Percentiles rank a stretch among this genome's conserved stretches.
Conservation (phyloP, 2,888 invertebrate genomes). For the Podabrus alpinus region DNA sequence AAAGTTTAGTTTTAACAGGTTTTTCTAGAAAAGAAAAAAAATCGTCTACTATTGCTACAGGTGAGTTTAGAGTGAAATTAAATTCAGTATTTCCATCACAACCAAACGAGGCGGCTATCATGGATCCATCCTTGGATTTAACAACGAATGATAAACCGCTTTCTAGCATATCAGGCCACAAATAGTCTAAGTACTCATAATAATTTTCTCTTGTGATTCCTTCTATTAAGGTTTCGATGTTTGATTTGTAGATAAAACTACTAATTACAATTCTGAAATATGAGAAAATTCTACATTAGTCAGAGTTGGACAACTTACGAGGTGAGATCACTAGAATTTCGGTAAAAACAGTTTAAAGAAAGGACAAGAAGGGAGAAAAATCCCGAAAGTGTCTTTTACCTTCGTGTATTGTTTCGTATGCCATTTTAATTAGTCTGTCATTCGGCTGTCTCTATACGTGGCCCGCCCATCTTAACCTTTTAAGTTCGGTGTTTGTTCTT, state of each 20-base stretch:
- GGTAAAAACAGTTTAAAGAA: too few species aligned
- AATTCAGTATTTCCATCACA: conserved; percentile 84
- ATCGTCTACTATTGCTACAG: conserved; percentile 74
- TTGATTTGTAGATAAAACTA: conserved; percentile 85
- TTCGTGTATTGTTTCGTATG: too few species aligned
- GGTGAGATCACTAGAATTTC: too few species aligned
- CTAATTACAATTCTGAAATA: conserved; percentile 74
- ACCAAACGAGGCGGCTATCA: conserved; percentile 75
- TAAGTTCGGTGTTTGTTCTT: too few species aligned
- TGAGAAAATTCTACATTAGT: background rate
- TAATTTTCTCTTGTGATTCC: conserved; percentile 69
- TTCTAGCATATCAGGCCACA: conserved; percentile 72
- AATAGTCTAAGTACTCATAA: conserved; percentile 69
- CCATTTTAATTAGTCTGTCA: too few species aligned
- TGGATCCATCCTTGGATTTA: conserved; percentile 56
- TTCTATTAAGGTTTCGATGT: conserved; percentile 77
- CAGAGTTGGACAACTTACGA: too few species aligned
- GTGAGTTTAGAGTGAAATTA: conserved; percentile 67
- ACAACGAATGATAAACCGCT: conserved; percentile 74
- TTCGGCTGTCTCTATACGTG: too few species aligned
- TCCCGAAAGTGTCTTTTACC: too few species aligned
- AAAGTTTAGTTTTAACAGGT: conserved; percentile 69
- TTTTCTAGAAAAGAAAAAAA: conserved; percentile 78
- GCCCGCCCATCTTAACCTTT: too few species aligned
- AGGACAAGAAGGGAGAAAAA: too few species aligned